Evolutionary conservation across 1,140 invertebrate species (phyloP), one percentile per base, ranked within the genome.

Genomic region (Littorina saxatilis): DNA sequence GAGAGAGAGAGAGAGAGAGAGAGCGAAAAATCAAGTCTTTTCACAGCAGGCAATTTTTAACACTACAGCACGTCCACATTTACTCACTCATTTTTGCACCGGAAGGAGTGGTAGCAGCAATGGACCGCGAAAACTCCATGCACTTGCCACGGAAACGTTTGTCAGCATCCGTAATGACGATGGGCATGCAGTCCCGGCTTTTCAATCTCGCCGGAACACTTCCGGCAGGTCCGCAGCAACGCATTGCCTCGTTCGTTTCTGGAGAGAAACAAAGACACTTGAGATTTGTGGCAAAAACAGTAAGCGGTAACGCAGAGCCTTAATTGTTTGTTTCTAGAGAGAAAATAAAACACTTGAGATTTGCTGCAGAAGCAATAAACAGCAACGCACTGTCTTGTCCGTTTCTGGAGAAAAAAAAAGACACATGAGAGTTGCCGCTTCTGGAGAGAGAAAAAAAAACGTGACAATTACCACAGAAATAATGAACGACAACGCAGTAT

Each of bases 111-210:
- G 3, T 9, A 1, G 3, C 32, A n/a, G 32, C 11, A 15, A 66
- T 20, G 32, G 87, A 84, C 40, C 87, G 68, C 1, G 75, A 79
- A 80, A 88, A 87, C 13, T 82, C 83, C 87, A 88, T 88, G 72
- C 87, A 87, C 2, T n/a, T 29, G 0, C 73, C 61, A 0, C 27
- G 20, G 63, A 88, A 88, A 47, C 82, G 77, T n/a, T 79, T 52
- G 70, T 88, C 87, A 35, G 50, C 61, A 1, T 39, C 4, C 0
- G 85, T 86, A 1, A 88, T 84, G 4, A 43, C 11, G 17, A 88
- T 88, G 4, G 86, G 83, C 39, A 83, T 81, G 80, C 87, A 88
- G 20, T 86, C 86, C 39, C 20, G 66, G 55, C 55, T 50, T 55
- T 29, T 40, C 29, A 75, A 58, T 9, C 40, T 74, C 4, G 13